Conservation (phyloP, 1,140 invertebrate species). For the Megalonaias nervosa region DNA sequence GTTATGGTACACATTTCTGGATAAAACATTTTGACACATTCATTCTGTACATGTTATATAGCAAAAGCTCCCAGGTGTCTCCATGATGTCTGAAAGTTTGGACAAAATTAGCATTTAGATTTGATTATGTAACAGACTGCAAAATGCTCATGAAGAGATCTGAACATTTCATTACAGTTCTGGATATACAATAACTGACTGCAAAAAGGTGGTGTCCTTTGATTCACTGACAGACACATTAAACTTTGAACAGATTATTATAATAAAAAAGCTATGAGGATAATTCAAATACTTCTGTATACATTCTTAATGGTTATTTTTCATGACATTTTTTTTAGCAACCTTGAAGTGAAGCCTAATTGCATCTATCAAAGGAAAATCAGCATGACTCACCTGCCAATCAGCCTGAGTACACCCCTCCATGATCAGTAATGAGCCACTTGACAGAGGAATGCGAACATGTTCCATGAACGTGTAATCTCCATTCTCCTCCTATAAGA, state of each 20-base stretch:
- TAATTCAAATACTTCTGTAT: background rate
- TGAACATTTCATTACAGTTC: background rate
- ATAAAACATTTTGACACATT: too few relatives aligned
- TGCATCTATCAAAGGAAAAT: background rate
- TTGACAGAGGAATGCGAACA: conserved; percentile 62
- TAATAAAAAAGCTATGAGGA: background rate
- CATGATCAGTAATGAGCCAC: conserved; percentile 72
- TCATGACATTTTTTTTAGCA: background rate
- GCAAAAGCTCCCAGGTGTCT: too few relatives aligned
- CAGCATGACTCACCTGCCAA: conserved; percentile 67
- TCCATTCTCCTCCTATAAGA: conserved; percentile 36
- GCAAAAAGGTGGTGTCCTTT: too few relatives aligned
- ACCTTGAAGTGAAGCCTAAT: background rate
- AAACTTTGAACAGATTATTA: background rate
- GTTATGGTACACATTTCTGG: too few relatives aligned
- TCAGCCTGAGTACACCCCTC: conserved; percentile 72
- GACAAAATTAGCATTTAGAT: too few relatives aligned
- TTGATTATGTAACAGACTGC: background rate
- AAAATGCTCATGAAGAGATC: background rate
- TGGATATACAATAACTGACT: too few relatives aligned
- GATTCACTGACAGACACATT: background rate
- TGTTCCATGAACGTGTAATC: conserved; percentile 63
- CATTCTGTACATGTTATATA: too few relatives aligned
- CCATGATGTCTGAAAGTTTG: too few relatives aligned
- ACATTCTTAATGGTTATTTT: background rate